Percentiles rank a stretch among this genome's conserved stretches.
phyloP scores from a whole-genome alignment of 2,797 vertebrate genomes.

The Anomalospiza imberbis region DNA sequence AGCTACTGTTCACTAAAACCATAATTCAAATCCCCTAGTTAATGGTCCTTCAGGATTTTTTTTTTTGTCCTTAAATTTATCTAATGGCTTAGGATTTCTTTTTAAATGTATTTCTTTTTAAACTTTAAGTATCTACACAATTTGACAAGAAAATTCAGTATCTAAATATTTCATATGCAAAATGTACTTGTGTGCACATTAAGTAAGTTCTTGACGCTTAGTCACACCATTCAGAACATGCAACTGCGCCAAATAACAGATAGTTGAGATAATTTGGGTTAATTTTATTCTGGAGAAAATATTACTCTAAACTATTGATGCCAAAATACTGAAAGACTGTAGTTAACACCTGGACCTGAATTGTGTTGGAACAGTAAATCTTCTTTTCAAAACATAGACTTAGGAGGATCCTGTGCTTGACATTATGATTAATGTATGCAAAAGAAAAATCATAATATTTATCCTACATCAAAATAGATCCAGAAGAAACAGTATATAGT shows the following conservation, averaged over 20 bases:
- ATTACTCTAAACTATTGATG: neutral
- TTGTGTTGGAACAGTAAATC: neutral
- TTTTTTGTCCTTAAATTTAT: neutral
- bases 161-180: neutral
- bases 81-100: neutral
- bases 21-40: neutral
- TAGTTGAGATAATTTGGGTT: neutral
- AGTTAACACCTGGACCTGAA: neutral
- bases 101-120: neutral
- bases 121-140: neutral
- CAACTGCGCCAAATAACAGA: neutral
- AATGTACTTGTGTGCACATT: neutral
- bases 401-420: neutral
- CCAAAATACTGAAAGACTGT: neutral
- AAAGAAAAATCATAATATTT: neutral
- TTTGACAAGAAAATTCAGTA: neutral
- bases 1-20: neutral
- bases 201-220: neutral
- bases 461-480: neutral
- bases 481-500: neutral
- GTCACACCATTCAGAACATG: neutral
- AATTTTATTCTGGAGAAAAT: neutral
- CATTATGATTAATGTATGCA: neutral
- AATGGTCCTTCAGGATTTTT: neutral
- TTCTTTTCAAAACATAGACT: neutral